Evolutionary conservation across 2,113 vertebrate genomes (phyloP).

Genomic region (Hepsetus odoe): DNA sequence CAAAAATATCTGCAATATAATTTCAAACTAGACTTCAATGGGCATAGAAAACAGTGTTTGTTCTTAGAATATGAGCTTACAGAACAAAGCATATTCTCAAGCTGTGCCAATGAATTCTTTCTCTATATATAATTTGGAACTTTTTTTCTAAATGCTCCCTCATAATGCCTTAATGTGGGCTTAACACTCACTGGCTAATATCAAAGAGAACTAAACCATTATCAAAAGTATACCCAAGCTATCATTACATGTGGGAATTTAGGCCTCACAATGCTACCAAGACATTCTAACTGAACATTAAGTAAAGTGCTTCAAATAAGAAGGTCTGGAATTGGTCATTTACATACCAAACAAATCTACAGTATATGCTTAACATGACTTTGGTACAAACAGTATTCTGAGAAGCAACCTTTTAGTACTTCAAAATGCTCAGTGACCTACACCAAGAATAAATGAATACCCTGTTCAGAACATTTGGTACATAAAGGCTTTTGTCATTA

Average conservation of each 20-base stretch:
- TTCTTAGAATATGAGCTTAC: background rate
- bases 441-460: conserved; percentile 29
- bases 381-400: conserved; percentile 25
- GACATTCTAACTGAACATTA: conserved; percentile 25
- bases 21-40: conserved; percentile 10
- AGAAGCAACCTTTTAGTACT: background rate
- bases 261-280: conserved; percentile 19
- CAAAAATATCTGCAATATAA: conserved; percentile 32
- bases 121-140: conserved; percentile 2
- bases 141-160: conserved; percentile 2
- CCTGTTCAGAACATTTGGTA: conserved; percentile 23
- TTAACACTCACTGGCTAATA: conserved; percentile 9
- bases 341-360: background rate
- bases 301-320: conserved; percentile 32
- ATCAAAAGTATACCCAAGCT: conserved; percentile 18
- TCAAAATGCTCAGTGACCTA: background rate
- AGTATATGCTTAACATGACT: conserved; percentile 15
- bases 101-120: background rate
- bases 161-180: background rate
- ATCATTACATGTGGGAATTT: background rate
- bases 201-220: background rate
- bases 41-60: conserved; percentile 24
- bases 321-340: conserved; percentile 8
- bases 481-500: background rate
- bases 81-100: conserved; percentile 4